Percentiles rank a stretch among this genome's conserved stretches.
phyloP scores from a whole-genome alignment of 1,140 invertebrate genomes.

The Micrasema longulum region DNA sequence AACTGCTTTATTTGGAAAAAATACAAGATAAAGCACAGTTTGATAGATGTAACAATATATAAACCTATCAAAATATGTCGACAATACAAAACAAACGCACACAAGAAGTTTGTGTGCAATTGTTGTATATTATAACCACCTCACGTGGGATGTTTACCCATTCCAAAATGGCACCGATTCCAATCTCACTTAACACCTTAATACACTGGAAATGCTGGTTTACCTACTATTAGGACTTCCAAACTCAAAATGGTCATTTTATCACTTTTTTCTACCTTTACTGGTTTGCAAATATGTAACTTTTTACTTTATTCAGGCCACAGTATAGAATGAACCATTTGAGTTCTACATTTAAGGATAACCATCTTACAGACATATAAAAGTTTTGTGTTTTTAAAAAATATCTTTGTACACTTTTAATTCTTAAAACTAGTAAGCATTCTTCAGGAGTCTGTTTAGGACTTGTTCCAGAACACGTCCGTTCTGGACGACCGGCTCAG shows the following conservation, averaged over 20 bases:
- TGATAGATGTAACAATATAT: constrained; percentile 44
- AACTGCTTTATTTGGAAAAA: constrained; percentile 54
- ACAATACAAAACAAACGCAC: constrained; percentile 37
- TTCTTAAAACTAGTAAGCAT: constrained; percentile 51
- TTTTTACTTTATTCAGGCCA: constrained; percentile 21
- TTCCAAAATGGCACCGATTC: constrained; percentile 45
- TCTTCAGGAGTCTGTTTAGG: constrained; percentile 42
- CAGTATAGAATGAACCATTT: constrained; percentile 23
- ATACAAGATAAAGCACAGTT: constrained; percentile 54
- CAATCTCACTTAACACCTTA: constrained; percentile 41
- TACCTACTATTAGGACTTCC: constrained; percentile 12
- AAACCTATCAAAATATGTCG: constrained; percentile 46
- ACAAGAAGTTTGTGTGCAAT: constrained; percentile 28
- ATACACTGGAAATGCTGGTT: constrained; percentile 42
- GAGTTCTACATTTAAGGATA: constrained; percentile 14
- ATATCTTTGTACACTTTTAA: constrained; percentile 55
- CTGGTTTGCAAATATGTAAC: constrained; percentile 19
- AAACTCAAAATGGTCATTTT: constrained; percentile 28
- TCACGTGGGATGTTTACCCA: constrained; percentile 5
- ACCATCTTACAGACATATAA: constrained; percentile 51
- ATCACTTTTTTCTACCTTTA: constrained; percentile 23
- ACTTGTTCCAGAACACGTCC: constrained; percentile 29
- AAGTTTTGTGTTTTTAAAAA: constrained; percentile 54
- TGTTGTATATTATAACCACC: constrained; percentile 27
- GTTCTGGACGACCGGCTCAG: background rate